Evolutionary conservation across 2,113 vertebrate species (phyloP).

Genomic region (Prietella phreatophila): DNA sequence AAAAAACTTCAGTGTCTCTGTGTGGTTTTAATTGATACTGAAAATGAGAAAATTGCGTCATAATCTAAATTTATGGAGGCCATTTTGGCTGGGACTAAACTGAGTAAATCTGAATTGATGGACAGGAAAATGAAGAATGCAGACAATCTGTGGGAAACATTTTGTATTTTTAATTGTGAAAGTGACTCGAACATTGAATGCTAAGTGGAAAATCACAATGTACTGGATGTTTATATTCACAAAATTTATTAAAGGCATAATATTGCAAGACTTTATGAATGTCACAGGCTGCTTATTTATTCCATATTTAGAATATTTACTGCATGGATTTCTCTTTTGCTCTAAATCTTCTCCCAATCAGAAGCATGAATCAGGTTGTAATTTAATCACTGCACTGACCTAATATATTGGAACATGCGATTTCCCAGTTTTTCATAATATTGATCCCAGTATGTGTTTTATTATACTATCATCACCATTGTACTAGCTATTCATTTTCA

Average conservation of each 20-base stretch:
- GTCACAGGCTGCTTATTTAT: constrained; percentile 59
- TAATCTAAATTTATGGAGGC: not conserved
- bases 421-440: constrained; percentile 11
- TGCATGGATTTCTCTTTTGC: constrained; percentile 58
- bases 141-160: not conserved
- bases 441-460: not conserved
- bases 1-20: no score
- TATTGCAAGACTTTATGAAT: constrained; percentile 60
- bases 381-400: constrained; percentile 45
- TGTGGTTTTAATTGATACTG: not conserved
- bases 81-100: not conserved
- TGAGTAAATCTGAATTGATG: not conserved
- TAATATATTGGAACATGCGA: constrained; percentile 1
- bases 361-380: constrained; percentile 55
- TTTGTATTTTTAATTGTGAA: not conserved
- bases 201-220: not conserved
- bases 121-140: not conserved
- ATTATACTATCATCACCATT: constrained; percentile 6
- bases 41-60: not conserved
- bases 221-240: constrained; percentile 45
- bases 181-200: not conserved
- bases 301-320: constrained; percentile 64
- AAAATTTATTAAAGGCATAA: constrained; percentile 69
- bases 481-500: not conserved
- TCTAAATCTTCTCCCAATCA: constrained; percentile 46